phyloP scores from a whole-genome alignment of 2,113 vertebrate genomes.

The Atrichornis clamosus region DNA sequence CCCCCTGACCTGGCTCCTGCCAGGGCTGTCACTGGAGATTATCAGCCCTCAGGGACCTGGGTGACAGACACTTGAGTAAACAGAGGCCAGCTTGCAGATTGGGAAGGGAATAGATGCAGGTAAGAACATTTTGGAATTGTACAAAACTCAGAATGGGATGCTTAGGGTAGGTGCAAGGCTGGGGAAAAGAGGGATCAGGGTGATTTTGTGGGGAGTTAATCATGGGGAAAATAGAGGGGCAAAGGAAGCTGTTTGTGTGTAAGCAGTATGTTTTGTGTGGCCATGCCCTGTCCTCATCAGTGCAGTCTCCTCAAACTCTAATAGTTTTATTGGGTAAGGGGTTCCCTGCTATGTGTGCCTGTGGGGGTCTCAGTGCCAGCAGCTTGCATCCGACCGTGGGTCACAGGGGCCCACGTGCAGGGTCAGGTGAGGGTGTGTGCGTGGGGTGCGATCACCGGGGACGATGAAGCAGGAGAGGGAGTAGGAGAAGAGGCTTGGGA shows the following conservation, averaged over 20 bases:
- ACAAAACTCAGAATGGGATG: neutral
- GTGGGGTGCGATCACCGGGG: accelerated
- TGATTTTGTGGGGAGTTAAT: neutral
- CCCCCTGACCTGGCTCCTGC: neutral
- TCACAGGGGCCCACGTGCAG: accelerated
- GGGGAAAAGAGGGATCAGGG: neutral
- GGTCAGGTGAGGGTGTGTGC: accelerated
- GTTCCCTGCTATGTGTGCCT: neutral
- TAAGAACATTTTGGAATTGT: neutral
- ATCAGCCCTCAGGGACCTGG: neutral
- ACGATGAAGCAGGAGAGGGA: neutral
- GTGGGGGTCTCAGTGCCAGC: neutral
- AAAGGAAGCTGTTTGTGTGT: neutral
- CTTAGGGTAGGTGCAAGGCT: neutral
- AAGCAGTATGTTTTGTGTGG: neutral
- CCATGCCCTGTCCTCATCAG: neutral
- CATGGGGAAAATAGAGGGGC: neutral
- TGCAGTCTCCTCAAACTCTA: neutral
- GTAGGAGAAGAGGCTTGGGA: neutral
- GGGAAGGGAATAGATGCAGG: neutral
- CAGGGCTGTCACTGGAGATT: neutral
- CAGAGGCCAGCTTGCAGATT: accelerated
- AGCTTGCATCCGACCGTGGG: accelerated
- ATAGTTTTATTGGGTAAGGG: neutral
- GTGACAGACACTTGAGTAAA: neutral